phyloP scores from a whole-genome alignment of 2,797 vertebrate species.

The Poecilia wingei region DNA sequence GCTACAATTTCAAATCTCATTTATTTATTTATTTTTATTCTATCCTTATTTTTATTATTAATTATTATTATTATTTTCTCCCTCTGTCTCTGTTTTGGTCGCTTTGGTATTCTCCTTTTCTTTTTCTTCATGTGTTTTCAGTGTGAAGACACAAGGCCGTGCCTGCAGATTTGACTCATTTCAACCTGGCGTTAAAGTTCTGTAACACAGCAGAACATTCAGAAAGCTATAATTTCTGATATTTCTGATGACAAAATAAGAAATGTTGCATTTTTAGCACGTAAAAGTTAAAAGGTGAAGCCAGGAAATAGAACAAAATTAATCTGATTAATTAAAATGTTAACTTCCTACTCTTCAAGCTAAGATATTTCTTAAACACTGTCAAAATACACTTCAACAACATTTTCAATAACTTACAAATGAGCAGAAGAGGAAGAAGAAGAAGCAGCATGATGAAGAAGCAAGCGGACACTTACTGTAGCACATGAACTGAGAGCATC shows the following conservation, averaged over 20 bases:
- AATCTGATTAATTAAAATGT: background rate
- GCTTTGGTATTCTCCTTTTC: conserved; percentile 46
- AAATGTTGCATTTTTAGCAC: background rate
- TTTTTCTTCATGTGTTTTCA: conserved; percentile 37
- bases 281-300: background rate
- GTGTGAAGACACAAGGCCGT: conserved; percentile 52
- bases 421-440: conserved; percentile 24
- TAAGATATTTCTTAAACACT: background rate
- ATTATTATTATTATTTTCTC: background rate
- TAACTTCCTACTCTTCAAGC: background rate
- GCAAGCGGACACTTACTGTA: conserved; percentile 68
- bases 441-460: conserved; percentile 35
- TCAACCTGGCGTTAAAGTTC: conserved; percentile 2
- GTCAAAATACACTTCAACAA: conserved; percentile 22
- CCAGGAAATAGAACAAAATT: background rate
- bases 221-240: background rate
- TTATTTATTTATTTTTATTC: background rate
- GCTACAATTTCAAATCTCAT: conserved; percentile 11
- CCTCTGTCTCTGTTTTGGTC: conserved; percentile 29
- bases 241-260: background rate
- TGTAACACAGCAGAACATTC: background rate
- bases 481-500: conserved; percentile 72
- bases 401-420: conserved; percentile 24
- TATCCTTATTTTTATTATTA: too few relatives aligned
- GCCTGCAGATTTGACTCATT: conserved; percentile 53